These are phyloP conservation scores for Tapera naevia DNA, from an alignment of 2,797 vertebrate species.

Conservation along the genomic window DNA sequence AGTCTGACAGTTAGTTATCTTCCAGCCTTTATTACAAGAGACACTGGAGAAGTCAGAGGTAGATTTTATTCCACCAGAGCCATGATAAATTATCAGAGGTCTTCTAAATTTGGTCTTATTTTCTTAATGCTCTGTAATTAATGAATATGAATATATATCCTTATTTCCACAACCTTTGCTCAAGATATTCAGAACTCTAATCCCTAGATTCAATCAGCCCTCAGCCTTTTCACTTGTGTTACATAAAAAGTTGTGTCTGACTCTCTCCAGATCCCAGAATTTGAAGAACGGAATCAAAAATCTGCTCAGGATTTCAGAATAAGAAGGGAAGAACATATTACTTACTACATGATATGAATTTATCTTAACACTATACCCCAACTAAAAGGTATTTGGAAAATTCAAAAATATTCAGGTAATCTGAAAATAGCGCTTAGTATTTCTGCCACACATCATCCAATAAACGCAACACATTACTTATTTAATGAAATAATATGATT, in stretches of 20 bases:
- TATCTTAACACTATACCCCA: background rate
- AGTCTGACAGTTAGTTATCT: background rate
- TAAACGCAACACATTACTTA: background rate
- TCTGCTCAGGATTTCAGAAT: background rate
- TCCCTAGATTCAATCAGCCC: background rate
- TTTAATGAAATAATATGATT: background rate
- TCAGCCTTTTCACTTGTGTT: background rate
- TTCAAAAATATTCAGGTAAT: background rate
- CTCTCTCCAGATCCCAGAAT: background rate
- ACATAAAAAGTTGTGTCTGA: background rate
- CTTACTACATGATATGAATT: background rate
- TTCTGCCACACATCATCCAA: background rate
- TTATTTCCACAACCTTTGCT: conserved; percentile 21
- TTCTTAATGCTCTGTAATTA: conserved; percentile 41
- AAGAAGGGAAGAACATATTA: background rate
- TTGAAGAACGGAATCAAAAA: background rate
- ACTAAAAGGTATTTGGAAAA: background rate
- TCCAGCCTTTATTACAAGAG: background rate
- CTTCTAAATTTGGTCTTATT: conserved; percentile 17
- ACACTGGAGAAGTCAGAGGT: background rate
- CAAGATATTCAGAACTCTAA: background rate
- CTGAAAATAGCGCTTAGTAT: background rate
- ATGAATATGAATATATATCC: background rate
- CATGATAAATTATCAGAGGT: background rate
- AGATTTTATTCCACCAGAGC: background rate